phyloP scores from a whole-genome alignment of 1,140 invertebrate species.

The Rhopalosiphum maidis region DNA sequence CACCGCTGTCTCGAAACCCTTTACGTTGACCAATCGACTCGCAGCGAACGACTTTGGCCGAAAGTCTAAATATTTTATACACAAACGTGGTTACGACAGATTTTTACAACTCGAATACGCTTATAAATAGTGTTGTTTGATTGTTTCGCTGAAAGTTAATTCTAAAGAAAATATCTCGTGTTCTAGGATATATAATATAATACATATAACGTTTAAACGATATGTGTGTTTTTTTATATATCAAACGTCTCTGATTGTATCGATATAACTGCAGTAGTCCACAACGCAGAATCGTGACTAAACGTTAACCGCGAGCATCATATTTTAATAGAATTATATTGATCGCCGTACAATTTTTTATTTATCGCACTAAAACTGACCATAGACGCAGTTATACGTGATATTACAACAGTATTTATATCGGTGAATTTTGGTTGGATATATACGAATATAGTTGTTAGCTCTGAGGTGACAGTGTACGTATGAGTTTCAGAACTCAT shows the following conservation, averaged over 20 bases:
- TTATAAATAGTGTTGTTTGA: not conserved
- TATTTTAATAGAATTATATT: constrained; percentile 14
- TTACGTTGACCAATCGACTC: too few species aligned
- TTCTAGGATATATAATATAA: not conserved
- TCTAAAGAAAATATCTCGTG: not conserved
- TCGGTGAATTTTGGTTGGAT: too few species aligned
- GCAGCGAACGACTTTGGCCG: too few species aligned
- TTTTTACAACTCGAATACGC: too few species aligned
- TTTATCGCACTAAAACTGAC: not conserved
- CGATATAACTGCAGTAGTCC: not conserved
- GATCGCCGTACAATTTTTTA: not conserved
- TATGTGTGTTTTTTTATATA: not conserved
- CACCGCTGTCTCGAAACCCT: too few species aligned
- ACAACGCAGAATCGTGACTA: not conserved
- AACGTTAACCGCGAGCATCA: not conserved
- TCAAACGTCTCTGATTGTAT: not conserved
- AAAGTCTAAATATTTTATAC: too few species aligned
- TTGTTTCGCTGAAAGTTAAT: not conserved
- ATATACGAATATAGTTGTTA: too few species aligned
- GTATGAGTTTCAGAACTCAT: too few species aligned
- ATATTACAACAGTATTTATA: not conserved
- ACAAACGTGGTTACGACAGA: too few species aligned
- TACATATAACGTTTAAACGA: not conserved
- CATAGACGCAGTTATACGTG: not conserved
- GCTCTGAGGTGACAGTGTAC: too few species aligned